Evolutionary conservation across 2,113 vertebrate species (phyloP).

Genomic region (Labeo catla): DNA sequence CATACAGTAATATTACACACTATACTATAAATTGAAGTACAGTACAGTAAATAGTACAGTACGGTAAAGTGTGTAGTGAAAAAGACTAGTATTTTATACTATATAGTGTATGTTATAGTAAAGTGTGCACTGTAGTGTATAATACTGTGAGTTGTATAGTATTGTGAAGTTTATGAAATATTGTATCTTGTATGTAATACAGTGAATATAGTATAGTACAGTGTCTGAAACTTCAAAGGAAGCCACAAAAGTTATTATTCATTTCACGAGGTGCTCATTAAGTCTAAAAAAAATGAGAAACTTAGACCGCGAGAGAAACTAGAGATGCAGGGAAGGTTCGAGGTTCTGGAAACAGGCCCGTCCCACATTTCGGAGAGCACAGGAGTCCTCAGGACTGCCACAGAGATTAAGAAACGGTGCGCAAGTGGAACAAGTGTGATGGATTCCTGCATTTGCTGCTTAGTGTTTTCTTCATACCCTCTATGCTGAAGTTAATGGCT

Average conservation of each 20-base stretch:
- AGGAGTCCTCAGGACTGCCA: conserved; percentile 62
- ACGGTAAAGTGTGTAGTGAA: neutral
- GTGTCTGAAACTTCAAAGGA: neutral
- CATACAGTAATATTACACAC: no score
- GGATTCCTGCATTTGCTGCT: conserved; percentile 34
- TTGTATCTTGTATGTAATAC: neutral
- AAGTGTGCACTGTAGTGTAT: no score
- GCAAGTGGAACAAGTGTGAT: conserved; percentile 74
- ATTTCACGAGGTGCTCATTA: neutral
- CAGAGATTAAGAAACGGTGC: conserved; percentile 71
- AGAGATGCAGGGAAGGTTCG: conserved; percentile 8
- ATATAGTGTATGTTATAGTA: neutral
- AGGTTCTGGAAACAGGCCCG: conserved; percentile 55
- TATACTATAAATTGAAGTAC: no score
- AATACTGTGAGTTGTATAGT: neutral
- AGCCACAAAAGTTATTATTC: neutral
- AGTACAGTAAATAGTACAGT: neutral
- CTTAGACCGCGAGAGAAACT: neutral
- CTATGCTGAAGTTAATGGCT: conserved; percentile 39
- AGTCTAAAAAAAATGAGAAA: neutral
- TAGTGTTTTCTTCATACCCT: neutral
- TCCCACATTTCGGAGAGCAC: conserved; percentile 48
- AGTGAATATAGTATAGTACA: neutral
- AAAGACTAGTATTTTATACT: neutral
- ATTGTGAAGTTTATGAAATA: neutral